A percentile compares a stretch with the other conserved stretches of the same genome.
These are phyloP conservation scores for Melanerpes aurifrons DNA, from an alignment of 2,113 vertebrate species.

Conservation along the genomic window DNA sequence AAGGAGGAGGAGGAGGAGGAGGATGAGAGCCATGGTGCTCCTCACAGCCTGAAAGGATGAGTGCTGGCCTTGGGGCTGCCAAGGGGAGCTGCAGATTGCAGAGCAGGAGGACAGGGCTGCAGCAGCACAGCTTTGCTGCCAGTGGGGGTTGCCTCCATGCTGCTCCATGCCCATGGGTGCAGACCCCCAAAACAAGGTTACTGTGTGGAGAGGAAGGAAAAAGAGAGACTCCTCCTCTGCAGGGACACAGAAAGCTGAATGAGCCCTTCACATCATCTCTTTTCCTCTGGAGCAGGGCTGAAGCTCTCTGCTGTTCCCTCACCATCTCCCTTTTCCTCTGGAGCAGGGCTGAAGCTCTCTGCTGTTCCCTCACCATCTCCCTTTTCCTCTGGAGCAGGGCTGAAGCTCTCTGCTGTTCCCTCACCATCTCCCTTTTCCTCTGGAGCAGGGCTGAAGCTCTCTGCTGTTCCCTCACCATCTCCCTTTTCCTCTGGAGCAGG, in stretches of 20 bases:
- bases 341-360: too few relatives aligned
- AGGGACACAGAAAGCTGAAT: not conserved
- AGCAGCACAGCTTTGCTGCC: fast-evolving
- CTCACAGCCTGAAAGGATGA: not conserved
- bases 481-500: too few relatives aligned
- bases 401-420: too few relatives aligned
- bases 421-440: too few relatives aligned
- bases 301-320: too few relatives aligned
- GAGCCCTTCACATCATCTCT: not conserved
- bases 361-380: too few relatives aligned
- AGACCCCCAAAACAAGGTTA: not conserved
- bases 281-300: too few relatives aligned
- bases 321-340: too few relatives aligned
- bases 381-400: too few relatives aligned
- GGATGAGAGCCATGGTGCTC: fast-evolving
- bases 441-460: too few relatives aligned
- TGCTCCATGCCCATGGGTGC: not conserved
- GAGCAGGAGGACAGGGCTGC: not conserved
- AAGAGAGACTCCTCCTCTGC: not conserved
- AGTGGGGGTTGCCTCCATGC: too few relatives aligned
- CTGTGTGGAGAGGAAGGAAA: not conserved
- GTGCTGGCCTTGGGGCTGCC: not conserved
- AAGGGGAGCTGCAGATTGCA: not conserved
- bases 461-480: too few relatives aligned
- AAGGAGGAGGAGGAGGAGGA: not conserved